A percentile compares a stretch with the other conserved stretches of the same genome.
phyloP scores from a whole-genome alignment of 2,113 vertebrate species.

The Sprattus sprattus region DNA sequence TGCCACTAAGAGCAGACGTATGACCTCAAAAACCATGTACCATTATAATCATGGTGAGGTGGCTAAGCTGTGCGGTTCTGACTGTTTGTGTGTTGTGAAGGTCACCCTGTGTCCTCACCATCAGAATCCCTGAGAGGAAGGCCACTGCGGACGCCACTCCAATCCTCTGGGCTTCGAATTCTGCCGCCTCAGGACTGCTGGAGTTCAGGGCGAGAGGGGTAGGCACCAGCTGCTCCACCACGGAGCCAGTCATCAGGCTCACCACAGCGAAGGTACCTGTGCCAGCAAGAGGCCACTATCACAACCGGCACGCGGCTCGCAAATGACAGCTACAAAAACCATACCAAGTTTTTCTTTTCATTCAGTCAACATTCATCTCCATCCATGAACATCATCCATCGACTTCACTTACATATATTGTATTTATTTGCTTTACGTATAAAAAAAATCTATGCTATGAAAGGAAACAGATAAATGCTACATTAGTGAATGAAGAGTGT shows the following conservation, averaged over 20 bases:
- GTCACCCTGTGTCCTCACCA: conserved; percentile 67
- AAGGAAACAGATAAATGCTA: too few relatives aligned
- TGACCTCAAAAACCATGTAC: neutral
- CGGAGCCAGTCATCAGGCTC: conserved; percentile 87
- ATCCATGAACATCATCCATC: too few relatives aligned
- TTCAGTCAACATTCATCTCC: too few relatives aligned
- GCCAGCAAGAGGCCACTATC: conserved; percentile 4
- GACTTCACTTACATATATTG: too few relatives aligned
- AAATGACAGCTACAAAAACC: neutral
- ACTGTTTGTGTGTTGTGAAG: neutral
- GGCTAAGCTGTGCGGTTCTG: neutral
- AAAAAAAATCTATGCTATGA: too few relatives aligned
- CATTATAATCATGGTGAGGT: neutral
- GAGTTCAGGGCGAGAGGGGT: conserved; percentile 71
- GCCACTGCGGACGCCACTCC: conserved; percentile 81
- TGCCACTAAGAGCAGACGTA: neutral
- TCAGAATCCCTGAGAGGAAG: conserved; percentile 82
- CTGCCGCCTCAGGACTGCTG: conserved; percentile 66
- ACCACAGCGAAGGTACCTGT: conserved; percentile 89
- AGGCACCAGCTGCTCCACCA: conserved; percentile 83
- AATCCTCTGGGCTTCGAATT: conserved; percentile 78
- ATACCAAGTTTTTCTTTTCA: neutral
- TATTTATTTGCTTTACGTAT: too few relatives aligned
- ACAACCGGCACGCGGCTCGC: neutral
- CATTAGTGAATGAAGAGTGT: too few relatives aligned